phyloP scores from a whole-genome alignment of 2,888 invertebrate species.

The Melieria picta region DNA sequence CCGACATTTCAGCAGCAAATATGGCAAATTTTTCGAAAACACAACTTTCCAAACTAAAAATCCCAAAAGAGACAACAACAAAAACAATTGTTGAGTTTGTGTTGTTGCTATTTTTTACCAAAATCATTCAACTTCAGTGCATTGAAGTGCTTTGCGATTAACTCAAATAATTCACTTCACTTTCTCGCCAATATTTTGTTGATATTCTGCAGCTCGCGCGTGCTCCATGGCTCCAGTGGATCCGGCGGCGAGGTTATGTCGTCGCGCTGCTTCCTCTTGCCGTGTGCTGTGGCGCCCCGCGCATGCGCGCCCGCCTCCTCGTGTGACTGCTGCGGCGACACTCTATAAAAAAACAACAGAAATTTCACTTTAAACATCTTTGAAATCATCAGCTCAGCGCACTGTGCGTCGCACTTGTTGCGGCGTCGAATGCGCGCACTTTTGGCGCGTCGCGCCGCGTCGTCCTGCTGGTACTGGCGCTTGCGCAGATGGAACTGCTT shows the following conservation, averaged over 20 bases:
- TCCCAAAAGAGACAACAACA: conserved; percentile 7
- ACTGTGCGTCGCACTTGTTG: conserved; percentile 61
- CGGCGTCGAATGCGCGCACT: conserved; percentile 58
- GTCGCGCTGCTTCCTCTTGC: conserved; percentile 48
- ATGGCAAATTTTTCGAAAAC: conserved; percentile 9
- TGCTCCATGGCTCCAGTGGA: conserved; percentile 80
- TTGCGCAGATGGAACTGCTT: conserved; percentile 63
- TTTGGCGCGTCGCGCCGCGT: conserved; percentile 57
- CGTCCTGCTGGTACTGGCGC: conserved; percentile 59
- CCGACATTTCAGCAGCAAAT: background rate
- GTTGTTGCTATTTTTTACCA: background rate
- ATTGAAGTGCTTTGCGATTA: background rate
- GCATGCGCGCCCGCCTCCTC: conserved; percentile 49
- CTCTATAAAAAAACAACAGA: conserved; percentile 45
- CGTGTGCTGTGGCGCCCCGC: conserved; percentile 56
- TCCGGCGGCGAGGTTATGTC: conserved; percentile 68
- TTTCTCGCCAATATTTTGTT: conserved; percentile 70
- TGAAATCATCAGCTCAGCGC: conserved; percentile 44
- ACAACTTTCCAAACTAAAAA: conserved; percentile 19
- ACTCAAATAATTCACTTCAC: conserved; percentile 34
- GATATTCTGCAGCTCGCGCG: conserved; percentile 75
- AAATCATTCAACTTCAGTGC: background rate
- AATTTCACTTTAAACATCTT: background rate
- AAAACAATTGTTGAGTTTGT: background rate
- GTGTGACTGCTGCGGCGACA: conserved; percentile 57